phyloP scores from a whole-genome alignment of 2,888 invertebrate genomes.

The Kryphioiulus occultus region DNA sequence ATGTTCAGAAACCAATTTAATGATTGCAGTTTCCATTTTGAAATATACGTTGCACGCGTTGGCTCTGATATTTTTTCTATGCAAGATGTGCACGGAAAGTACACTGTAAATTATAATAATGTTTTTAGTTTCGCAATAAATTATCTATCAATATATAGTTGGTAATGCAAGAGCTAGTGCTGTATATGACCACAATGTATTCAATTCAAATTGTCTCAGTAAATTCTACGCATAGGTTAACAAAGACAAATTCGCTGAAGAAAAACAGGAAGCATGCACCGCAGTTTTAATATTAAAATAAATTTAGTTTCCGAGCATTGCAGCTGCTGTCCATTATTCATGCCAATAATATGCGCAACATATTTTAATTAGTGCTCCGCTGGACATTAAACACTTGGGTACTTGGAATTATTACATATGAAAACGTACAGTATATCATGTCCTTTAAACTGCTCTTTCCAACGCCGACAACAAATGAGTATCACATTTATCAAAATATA shows the following conservation, averaged over 20 bases:
- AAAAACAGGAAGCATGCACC: neutral
- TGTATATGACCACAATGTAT: neutral
- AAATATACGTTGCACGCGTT: no score
- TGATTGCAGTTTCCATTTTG: no score
- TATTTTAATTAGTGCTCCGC: conserved; percentile 13
- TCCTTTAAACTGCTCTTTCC: neutral
- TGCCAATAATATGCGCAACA: neutral
- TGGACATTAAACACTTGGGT: conserved; percentile 28
- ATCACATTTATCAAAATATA: neutral
- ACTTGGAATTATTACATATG: neutral
- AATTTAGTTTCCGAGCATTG: neutral
- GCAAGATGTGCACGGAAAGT: no score
- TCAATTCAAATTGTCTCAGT: neutral
- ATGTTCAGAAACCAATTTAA: no score
- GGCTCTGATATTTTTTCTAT: no score
- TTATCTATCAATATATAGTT: no score
- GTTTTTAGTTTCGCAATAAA: no score
- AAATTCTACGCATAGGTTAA: neutral
- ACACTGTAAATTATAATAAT: no score
- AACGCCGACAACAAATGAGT: neutral
- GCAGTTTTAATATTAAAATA: neutral
- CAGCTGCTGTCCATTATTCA: conserved; percentile 16
- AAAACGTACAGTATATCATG: neutral
- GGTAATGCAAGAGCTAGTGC: no score
- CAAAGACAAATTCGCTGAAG: neutral